Evolutionary conservation across 2,797 vertebrate genomes (phyloP), one percentile per base, ranked within the genome.

Genomic region (Notoglanidium macrostoma): DNA sequence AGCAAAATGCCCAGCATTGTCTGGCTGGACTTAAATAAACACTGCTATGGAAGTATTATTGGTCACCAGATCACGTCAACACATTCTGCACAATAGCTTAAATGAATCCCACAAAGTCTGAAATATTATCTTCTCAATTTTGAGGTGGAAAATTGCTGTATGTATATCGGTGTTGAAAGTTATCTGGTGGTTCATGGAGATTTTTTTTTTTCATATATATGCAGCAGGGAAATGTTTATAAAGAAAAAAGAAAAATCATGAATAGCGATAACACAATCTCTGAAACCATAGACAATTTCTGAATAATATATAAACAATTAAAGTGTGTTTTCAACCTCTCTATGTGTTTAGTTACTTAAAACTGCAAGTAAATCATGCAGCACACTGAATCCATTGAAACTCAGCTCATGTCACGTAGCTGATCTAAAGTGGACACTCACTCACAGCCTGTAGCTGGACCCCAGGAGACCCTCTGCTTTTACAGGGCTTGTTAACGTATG

Each of bases 391-490:
- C 55, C 17, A 65, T 87, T 26, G 72, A 87, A 87, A 81, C 32
- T n/a, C 40, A 4, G 35, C 76, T 79, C 79, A 29, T 76, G 46
- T 73, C 57, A 80, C n/a, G 5, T n/a, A 55, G 12, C 29, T 54
- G 68, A 49, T 85, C 81, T 85, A 85, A 85, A 85, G 51, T 65
- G 26, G 70, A 68, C 61, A n/a, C 80, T 82, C 78, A 72, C 54
- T 65, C 63, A 67, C 70, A 85, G 44, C 86, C 68, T 67, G 72
- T 40, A 86, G 82, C 32, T 11, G 0, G 49, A n/a, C 73, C 57
- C 79, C 55, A 85, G 61, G 35, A 86, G 49, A 87, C 57, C 59
- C 79, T 76, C 49, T 15, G 85, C 84, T 78, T 88, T 86, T 87
- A 82, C 61, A 63, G 26, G 83, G 44, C 73, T 65, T 88, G 76